Conservation (phyloP, 37 sponge, comb jelly and placozoan genomes). For the Axinella damicornis region DNA sequence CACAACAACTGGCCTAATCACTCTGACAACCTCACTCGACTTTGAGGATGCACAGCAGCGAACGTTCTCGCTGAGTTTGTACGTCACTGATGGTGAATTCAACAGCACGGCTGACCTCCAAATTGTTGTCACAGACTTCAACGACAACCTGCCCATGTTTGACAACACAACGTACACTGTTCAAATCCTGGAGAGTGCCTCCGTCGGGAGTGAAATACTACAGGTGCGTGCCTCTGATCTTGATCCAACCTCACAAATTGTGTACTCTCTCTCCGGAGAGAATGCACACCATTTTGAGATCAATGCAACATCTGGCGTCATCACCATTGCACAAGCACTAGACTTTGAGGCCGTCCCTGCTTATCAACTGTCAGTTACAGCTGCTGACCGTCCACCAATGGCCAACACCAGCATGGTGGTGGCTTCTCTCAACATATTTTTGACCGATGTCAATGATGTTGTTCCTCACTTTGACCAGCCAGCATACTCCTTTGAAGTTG, state of each 20-base stretch:
- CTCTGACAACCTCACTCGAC: constrained; percentile 5
- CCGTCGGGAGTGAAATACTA: constrained; percentile 49
- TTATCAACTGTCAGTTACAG: constrained; percentile 42
- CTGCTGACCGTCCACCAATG: constrained; percentile 29
- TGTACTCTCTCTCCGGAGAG: constrained; percentile 31
- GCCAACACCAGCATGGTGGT: constrained; percentile 18
- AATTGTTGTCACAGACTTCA: constrained; percentile 24
- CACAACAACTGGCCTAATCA: constrained; percentile 24
- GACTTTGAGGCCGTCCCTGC: constrained; percentile 19
- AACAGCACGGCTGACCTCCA: constrained; percentile 15
- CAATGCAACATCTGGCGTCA: constrained; percentile 32
- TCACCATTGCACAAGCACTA: constrained; percentile 31
- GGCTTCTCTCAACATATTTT: constrained; percentile 27
- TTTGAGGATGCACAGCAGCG: constrained; percentile 18
- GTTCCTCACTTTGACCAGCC: constrained; percentile 32
- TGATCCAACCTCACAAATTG: constrained; percentile 41
- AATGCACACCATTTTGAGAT: constrained; percentile 35
- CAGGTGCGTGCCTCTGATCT: constrained; percentile 49
- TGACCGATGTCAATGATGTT: constrained; percentile 53
- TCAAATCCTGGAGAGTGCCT: constrained; percentile 45
- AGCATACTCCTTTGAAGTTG: neutral
- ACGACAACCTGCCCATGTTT: constrained; percentile 68
- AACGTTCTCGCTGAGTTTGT: constrained; percentile 9
- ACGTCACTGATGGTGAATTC: constrained; percentile 36
- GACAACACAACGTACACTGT: constrained; percentile 37